A percentile compares a stretch with the other conserved stretches of the same genome.
Evolutionary conservation across 2,888 invertebrate genomes (phyloP).

Genomic region (Cephus nigrinus): DNA sequence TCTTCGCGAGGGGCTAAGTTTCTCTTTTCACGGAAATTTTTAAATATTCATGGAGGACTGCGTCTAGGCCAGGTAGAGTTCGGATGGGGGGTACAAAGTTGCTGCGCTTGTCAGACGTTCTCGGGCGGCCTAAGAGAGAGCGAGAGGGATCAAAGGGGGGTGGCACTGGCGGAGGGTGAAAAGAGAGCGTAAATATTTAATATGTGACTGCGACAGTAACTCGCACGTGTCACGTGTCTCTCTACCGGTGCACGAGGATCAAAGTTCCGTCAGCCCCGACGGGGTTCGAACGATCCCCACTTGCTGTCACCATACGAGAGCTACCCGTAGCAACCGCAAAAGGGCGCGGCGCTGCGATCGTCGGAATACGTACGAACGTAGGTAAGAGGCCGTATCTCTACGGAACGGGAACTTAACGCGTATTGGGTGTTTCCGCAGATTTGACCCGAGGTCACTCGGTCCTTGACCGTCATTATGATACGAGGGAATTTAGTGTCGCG

Average conservation of each 20-base stretch:
- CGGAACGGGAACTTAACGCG: background rate
- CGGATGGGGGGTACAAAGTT: background rate
- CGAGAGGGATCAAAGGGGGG: background rate
- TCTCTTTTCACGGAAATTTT: background rate
- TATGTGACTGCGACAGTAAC: conserved; percentile 35
- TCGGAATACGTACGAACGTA: background rate
- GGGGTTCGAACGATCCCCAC: background rate
- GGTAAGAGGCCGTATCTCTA: background rate
- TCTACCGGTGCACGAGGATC: background rate
- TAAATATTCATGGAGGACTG: background rate
- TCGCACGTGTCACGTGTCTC: conserved; percentile 34
- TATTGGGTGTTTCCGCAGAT: background rate
- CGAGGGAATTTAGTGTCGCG: background rate
- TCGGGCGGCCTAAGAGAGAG: background rate
- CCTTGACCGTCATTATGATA: background rate
- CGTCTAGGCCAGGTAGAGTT: background rate
- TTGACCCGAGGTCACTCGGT: background rate
- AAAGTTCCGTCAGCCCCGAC: background rate
- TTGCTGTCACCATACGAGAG: background rate
- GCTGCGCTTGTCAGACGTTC: background rate
- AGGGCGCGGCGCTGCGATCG: background rate
- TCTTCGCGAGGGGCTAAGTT: background rate
- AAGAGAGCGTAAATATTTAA: conserved; percentile 36
- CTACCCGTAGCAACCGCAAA: background rate
- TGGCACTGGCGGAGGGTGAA: background rate